A percentile compares a stretch with the other conserved stretches of the same genome.
Conservation (phyloP, 2,113 vertebrate species). For the Aythya baeri region DNA sequence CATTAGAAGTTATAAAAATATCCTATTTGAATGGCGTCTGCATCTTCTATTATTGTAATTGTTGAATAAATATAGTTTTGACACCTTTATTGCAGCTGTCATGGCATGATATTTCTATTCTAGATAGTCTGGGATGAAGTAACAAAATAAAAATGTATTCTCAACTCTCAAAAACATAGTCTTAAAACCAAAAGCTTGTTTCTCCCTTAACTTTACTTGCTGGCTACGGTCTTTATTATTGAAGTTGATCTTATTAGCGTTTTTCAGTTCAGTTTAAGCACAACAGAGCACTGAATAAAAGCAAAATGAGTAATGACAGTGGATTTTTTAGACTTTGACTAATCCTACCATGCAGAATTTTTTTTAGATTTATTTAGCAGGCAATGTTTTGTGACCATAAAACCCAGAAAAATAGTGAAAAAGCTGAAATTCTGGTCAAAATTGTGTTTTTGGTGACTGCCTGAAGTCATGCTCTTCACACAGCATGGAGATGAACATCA, state of each 20-base stretch:
- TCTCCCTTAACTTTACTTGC: background rate
- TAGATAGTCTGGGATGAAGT: background rate
- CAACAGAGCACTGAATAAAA: background rate
- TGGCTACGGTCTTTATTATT: background rate
- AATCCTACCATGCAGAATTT: background rate
- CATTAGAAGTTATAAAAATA: background rate
- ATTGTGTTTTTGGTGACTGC: background rate
- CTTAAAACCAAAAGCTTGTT: background rate
- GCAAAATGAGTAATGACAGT: background rate
- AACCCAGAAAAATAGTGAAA: background rate
- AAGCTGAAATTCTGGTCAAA: background rate
- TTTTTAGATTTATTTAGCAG: background rate
- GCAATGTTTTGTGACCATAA: background rate
- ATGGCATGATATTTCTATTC: background rate
- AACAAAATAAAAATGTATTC: background rate
- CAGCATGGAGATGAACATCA: too few relatives aligned
- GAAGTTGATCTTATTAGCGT: background rate
- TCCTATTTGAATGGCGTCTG: rapidly evolving
- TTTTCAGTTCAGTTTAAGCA: background rate
- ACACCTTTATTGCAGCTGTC: background rate
- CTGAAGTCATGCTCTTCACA: background rate
- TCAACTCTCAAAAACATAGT: background rate
- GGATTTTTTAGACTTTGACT: background rate
- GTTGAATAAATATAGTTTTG: background rate
- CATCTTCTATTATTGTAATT: background rate